Percentiles rank a stretch among this genome's conserved stretches.
These are phyloP conservation scores for Myotis vivesi DNA, from an alignment of 2,797 vertebrate genomes.

Conservation along the genomic window DNA sequence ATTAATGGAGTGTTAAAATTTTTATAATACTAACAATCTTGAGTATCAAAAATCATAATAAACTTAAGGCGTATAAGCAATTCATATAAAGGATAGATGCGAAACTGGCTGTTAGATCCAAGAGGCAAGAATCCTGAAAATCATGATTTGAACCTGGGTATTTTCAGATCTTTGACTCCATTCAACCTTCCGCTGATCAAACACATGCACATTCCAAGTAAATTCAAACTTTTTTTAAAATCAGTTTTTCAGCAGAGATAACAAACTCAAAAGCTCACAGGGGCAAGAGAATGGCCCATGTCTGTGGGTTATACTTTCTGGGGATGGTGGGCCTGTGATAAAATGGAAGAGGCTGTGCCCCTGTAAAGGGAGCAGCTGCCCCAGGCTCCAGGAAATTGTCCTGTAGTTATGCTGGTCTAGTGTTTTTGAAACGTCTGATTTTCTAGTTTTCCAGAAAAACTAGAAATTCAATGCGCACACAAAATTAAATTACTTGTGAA, in stretches of 20 bases:
- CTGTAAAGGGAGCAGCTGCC: neutral
- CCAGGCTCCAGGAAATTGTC: neutral
- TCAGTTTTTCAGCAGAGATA: neutral
- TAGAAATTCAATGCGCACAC: neutral
- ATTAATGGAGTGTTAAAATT: neutral
- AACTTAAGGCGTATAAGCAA: neutral
- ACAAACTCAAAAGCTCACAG: neutral
- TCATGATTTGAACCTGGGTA: neutral
- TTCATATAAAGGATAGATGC: neutral
- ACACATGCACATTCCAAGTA: neutral
- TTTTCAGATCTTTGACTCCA: neutral
- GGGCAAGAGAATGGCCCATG: accelerated
- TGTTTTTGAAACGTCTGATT: neutral
- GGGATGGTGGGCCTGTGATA: neutral
- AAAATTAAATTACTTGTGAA: slow-evolving; percentile 40
- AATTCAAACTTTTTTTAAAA: neutral
- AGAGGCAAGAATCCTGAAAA: neutral
- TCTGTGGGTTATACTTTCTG: neutral
- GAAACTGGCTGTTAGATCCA: neutral
- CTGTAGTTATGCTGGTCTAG: neutral
- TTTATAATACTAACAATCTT: neutral
- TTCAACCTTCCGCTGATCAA: neutral
- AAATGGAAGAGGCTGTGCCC: neutral
- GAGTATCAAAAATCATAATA: slow-evolving; percentile 1
- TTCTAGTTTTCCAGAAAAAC: no score